Evolutionary conservation across 2,797 vertebrate genomes (phyloP).

Genomic region (Atherinosoma microstoma): DNA sequence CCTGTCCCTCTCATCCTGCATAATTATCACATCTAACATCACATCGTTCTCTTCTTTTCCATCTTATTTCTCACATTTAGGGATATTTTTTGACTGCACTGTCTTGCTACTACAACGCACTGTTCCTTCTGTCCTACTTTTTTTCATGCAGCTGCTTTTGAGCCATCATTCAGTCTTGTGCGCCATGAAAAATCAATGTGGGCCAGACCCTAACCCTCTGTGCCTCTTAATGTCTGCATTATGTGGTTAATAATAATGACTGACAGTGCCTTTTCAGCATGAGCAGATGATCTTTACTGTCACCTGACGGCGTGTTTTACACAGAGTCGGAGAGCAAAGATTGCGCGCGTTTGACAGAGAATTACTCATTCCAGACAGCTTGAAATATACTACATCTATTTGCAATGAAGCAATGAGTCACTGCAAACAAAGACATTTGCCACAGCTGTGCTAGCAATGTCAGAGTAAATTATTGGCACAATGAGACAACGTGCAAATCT

Average conservation of each 20-base stretch:
- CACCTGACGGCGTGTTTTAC: constrained; percentile 48
- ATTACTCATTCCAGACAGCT: constrained; percentile 49
- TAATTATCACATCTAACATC: constrained; percentile 71
- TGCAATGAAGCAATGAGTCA: constrained; percentile 50
- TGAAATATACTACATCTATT: constrained; percentile 48
- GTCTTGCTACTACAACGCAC: constrained; percentile 31
- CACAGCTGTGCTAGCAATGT: constrained; percentile 26
- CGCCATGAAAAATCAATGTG: constrained; percentile 49
- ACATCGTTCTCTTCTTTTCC: constrained; percentile 47
- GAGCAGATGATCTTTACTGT: constrained; percentile 60
- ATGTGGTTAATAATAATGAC: constrained; percentile 47
- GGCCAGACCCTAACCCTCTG: constrained; percentile 32
- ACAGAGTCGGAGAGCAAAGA: constrained; percentile 50
- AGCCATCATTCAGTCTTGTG: constrained; percentile 26
- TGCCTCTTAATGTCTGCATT: constrained; percentile 48
- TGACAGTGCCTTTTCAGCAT: constrained; percentile 44
- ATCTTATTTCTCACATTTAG: constrained; percentile 55
- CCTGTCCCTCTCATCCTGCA: constrained; percentile 61
- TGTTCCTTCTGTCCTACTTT: constrained; percentile 37
- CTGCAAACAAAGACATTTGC: constrained; percentile 32
- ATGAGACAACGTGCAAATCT: constrained; percentile 13
- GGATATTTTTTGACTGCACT: constrained; percentile 50
- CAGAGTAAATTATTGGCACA: constrained; percentile 27
- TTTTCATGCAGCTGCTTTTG: constrained; percentile 33
- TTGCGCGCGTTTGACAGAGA: constrained; percentile 48